Base-by-base conservation (phyloP, 2,113 vertebrate genomes). In the Ursus arctos region DNA sequence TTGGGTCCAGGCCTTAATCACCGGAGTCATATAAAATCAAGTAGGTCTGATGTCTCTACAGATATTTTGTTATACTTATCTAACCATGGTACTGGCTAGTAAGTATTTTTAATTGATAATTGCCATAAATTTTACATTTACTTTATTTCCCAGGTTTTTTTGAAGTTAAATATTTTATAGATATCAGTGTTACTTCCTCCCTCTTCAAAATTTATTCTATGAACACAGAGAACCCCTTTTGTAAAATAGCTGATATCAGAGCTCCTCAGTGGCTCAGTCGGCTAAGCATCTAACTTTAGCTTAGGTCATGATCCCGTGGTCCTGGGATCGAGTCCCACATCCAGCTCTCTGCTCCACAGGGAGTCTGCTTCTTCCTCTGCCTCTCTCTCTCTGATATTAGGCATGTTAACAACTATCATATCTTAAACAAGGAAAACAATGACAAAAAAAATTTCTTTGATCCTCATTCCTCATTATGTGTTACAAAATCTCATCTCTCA, bases 101-200 rank as follows among this genome's bases (percentile, higher is more conserved):
- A 95, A 85, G 61, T 95, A 90, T 74, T 86, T 81, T 49, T 72
- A 89, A 59, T 72, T 69, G 40, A 81, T 67, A 93, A 71, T 76
- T 95, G 31, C 74, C 31, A 65, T 80, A 84, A 63, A n/a, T 81
- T 71, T 85, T 81, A 61, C 26, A 80, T 55, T 85, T 87, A 82
- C 59, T 81, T 86, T 94, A 53, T 95, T 88, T 88, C 26, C 21
- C 33, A 83, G 28, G 61, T 36, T 90, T 81, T 43, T 84, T 72
- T 94, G 55, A 86, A 81, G 28, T 86, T 91, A 65, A n/a, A 33
- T 76, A 24, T 69, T 51, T 33, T 55, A 28, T 61, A 88, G 31
- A 67, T 33, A 43, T 49, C 36, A 55, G 26, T 49, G 6, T 83
- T 95, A 61, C 40, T 61, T 51, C 4, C 22, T 55, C 11, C 22